These are phyloP conservation scores for Epinephelus malabaricus DNA, from an alignment of 2,797 vertebrate genomes.

Conservation along the genomic window DNA sequence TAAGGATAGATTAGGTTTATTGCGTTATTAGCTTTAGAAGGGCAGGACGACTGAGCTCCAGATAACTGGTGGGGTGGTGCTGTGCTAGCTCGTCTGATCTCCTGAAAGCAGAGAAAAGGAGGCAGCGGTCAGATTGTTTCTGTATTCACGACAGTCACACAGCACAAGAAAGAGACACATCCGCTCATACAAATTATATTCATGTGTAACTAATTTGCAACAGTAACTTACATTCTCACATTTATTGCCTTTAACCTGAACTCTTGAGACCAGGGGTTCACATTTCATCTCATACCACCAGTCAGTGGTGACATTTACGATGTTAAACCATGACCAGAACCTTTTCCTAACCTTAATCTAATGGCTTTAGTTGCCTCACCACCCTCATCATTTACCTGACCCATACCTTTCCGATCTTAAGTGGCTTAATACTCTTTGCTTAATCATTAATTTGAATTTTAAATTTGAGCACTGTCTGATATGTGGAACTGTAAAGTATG, in stretches of 20 bases:
- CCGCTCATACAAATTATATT: constrained; percentile 16
- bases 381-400: neutral
- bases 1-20: constrained; percentile 77
- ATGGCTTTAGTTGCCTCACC: neutral
- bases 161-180: constrained; percentile 7
- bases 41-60: constrained; percentile 58
- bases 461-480: too few relatives aligned
- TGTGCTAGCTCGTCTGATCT: constrained; percentile 27
- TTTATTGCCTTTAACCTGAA: constrained; percentile 17
- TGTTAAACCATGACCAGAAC: neutral
- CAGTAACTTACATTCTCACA: constrained; percentile 2
- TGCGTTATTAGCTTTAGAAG: constrained; percentile 75
- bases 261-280: neutral
- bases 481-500: too few relatives aligned
- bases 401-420: neutral
- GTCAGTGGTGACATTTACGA: constrained; percentile 11
- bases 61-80: constrained; percentile 48
- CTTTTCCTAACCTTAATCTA: neutral
- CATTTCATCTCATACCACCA: neutral
- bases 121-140: constrained; percentile 15
- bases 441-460: too few relatives aligned
- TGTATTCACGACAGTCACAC: constrained; percentile 16
- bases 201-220: constrained; percentile 8
- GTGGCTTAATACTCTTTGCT: too few relatives aligned
- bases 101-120: constrained; percentile 35